Base-by-base conservation (phyloP, 2,888 invertebrate species). In the Epinotia bilunana region DNA sequence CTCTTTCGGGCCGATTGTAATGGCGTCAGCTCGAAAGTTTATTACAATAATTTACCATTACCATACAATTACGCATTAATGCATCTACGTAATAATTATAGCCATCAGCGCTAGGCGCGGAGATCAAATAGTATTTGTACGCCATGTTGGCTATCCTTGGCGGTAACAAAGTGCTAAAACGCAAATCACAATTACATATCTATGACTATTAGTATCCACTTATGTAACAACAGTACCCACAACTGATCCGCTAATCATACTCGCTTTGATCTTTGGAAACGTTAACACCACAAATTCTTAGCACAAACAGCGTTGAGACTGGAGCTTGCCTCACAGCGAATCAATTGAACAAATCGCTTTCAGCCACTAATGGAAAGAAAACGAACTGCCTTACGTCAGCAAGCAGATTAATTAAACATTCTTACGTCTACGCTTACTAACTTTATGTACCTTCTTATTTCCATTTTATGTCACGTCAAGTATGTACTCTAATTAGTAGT, bases 401-500 rank as follows among this genome's bases (percentile, higher is more conserved):
- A 82, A 82, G 82, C 85, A 86, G 90, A 92, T 91, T 92, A 92
- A 93, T 93, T 92, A 91, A 90, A 90, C 87, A 3, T 90, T 88
- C 86, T 88, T 89, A 89, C 88, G 87, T 13, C 7, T n/a, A 13
- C n/a, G 39, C 7, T 49, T 49, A 87, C 83, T 85, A 80, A 87
- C 82, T 84, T 84, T 85, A 86, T 84, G 82, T 86, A 86, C 83
- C 55, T 72, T 49, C 43, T 61, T 68, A 72, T 74, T 88, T 87
- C 89, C 87, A 90, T 91, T 91, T 49, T 88, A 88, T 86, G 85
- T 87, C 86, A 84, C 83, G 80, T 77, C 83, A 80, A 81, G 53
- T 85, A 88, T 90, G 87, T 90, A 89, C 87, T 91, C 91, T 91
- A 93, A 93, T 92, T 92, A 93, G 91, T 89, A 88, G 88, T 90